Percentiles rank a stretch among this genome's conserved stretches.
These are phyloP conservation scores for Eriosoma lanigerum DNA, from an alignment of 1,140 invertebrate species.

Conservation along the genomic window DNA sequence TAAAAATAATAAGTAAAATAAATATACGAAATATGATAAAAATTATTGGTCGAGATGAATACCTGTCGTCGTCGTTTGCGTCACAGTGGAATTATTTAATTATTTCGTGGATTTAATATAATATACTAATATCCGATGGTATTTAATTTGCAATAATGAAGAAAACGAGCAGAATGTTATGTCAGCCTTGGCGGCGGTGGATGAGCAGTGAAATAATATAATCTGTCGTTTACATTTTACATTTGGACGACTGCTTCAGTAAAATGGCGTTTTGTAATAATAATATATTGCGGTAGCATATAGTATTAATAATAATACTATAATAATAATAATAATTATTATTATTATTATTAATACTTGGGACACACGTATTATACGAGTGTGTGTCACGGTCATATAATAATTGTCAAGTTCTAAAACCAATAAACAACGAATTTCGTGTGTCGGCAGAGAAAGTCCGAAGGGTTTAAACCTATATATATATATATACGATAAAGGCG, in stretches of 20 bases:
- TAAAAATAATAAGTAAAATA: no score
- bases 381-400: conserved; percentile 23
- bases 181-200: not conserved
- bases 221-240: no score
- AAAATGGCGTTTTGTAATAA: no score
- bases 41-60: no score
- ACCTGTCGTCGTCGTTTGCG: no score
- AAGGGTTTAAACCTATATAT: conserved; percentile 8
- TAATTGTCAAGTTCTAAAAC: not conserved
- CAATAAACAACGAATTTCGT: not conserved
- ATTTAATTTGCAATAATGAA: no score
- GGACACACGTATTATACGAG: not conserved
- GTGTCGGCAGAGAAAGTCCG: conserved; percentile 16
- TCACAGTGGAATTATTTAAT: no score
- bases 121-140: no score
- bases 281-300: not conserved
- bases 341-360: not conserved
- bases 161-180: not conserved
- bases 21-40: no score
- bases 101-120: no score
- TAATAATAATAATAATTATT: not conserved
- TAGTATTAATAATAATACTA: not conserved
- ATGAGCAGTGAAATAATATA: not conserved
- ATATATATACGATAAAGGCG: not conserved
- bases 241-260: no score